phyloP scores from a whole-genome alignment of 2,113 vertebrate species.

The Neotoma lepida region DNA sequence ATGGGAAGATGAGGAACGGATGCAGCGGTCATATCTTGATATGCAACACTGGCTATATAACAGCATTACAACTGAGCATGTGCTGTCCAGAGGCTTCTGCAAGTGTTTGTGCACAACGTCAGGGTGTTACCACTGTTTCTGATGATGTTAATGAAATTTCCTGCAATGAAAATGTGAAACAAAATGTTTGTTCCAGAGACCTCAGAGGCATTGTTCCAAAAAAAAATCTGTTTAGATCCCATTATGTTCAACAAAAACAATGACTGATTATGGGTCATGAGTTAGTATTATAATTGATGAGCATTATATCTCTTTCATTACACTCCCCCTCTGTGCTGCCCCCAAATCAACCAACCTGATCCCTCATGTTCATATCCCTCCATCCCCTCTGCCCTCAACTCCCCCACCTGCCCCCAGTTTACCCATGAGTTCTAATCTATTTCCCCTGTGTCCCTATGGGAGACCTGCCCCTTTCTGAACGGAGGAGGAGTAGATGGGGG shows the following conservation, averaged over 20 bases:
- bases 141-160: constrained; percentile 92
- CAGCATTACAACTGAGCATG: constrained; percentile 93
- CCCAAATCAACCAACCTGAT: too few relatives aligned
- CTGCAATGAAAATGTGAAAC: constrained; percentile 91
- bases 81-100: constrained; percentile 90
- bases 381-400: too few relatives aligned
- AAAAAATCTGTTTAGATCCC: constrained; percentile 88
- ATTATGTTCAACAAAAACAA: constrained; percentile 94
- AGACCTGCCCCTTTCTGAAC: too few relatives aligned
- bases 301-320: not conserved
- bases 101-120: constrained; percentile 93
- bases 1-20: constrained; percentile 91
- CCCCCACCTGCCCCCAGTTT: too few relatives aligned
- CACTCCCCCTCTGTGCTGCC: too few relatives aligned
- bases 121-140: constrained; percentile 93
- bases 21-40: constrained; percentile 94
- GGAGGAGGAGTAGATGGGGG: too few relatives aligned
- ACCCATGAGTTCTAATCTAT: too few relatives aligned
- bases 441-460: too few relatives aligned
- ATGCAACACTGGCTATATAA: constrained; percentile 93
- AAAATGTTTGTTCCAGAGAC: constrained; percentile 93
- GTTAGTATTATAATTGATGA: not conserved
- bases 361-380: too few relatives aligned
- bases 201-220: constrained; percentile 91
- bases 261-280: constrained; percentile 86